Base-by-base conservation (phyloP, 2,113 vertebrate genomes). In the Strix aluco region DNA sequence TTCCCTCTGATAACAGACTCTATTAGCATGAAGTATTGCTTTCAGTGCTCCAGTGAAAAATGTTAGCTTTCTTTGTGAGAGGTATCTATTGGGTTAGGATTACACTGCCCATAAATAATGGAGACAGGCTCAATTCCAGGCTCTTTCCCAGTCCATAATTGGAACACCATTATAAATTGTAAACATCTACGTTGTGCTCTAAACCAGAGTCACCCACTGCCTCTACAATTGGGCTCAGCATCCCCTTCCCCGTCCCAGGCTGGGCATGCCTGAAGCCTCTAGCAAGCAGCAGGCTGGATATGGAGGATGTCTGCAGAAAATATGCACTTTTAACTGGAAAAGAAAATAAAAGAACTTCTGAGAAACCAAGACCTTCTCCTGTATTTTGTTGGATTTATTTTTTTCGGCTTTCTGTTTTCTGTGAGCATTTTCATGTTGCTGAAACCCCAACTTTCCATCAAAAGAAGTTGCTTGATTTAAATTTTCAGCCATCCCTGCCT, bases 81-180 rank as follows among this genome's bases (percentile, higher is more conserved):
- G 81, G 93, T 70, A 94, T 92, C 81, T 32, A 15, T 16, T 69
- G 96, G 92, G 81, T 10, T 88, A 88, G 96, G 96, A 86, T 86
- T 94, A 66, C 42, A 10, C 80, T 90, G 90, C 88, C 92, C 92
- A 96, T 95, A 92, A 94, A 97, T 95, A 95, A 80, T 1, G 0
- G 90, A 77, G 94, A 97, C 94, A 96, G 94, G 81, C 90, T 95
- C 90, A 61, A 82, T 95, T 88, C 84, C 94, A 91, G 87, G 84
- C 17, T 58, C 90, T 93, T 93, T 67, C 92, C 78, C 91, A 87
- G 91, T 87, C 89, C 57, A 4, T 95, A 88, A 97, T 74, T 92
- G 94, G 83, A 88, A 81, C 92, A 83, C 88, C 72, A 84, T 94
- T 92, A 92, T 83, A 70, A 95, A 94, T 36, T 91, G 91, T 92